Evolutionary conservation across 2,797 vertebrate species (phyloP).

Genomic region (Buceros bicornis): DNA sequence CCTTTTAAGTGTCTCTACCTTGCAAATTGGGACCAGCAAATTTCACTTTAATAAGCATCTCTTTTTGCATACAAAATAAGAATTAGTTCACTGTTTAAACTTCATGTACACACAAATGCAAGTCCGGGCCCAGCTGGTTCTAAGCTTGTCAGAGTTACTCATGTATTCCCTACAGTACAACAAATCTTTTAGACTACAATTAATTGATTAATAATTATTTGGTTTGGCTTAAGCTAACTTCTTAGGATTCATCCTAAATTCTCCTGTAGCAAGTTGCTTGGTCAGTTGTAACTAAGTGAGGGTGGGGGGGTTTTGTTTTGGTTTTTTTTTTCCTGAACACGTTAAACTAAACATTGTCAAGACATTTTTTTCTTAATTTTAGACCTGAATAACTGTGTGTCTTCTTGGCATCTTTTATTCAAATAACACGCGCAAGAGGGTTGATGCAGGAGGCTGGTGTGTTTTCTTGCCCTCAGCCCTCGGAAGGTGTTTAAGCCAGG

Average conservation of each 20-base stretch:
- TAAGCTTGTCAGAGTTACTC: background rate
- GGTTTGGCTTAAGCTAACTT: background rate
- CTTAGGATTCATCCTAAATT: background rate
- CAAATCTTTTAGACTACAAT: background rate
- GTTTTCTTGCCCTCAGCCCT: background rate
- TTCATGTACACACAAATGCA: background rate
- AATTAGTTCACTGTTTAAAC: background rate
- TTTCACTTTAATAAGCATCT: background rate
- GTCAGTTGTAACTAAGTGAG: background rate
- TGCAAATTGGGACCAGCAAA: background rate
- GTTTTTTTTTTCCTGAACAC: background rate
- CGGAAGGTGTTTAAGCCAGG: background rate
- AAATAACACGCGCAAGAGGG: background rate
- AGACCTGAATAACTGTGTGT: background rate
- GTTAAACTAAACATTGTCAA: background rate
- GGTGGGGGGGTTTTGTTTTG: too few species aligned
- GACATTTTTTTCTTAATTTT: background rate
- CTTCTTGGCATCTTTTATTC: background rate
- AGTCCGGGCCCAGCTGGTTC: background rate
- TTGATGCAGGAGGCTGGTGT: background rate
- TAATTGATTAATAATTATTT: background rate
- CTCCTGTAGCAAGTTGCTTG: background rate
- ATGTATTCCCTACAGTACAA: background rate
- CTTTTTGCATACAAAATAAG: background rate
- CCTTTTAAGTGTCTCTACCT: background rate